These are phyloP conservation scores for Oryzias javanicus DNA, from an alignment of 2,113 vertebrate species.

Conservation along the genomic window DNA sequence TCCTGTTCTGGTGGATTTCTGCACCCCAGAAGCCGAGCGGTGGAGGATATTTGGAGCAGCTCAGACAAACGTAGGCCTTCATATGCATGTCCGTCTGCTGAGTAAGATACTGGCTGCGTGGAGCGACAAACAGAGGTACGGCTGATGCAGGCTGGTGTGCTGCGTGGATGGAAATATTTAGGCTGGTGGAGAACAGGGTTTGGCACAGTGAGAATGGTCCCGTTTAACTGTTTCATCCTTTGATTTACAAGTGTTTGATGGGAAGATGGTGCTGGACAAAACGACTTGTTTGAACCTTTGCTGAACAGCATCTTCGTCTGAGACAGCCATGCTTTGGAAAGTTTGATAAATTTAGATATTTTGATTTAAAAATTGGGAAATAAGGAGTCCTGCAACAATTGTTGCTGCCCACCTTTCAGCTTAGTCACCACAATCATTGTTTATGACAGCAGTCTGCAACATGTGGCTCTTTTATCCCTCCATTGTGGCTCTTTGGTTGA, in stretches of 20 bases:
- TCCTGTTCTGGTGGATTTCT: constrained; percentile 51
- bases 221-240: constrained; percentile 26
- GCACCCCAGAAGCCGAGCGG: constrained; percentile 39
- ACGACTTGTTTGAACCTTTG: background rate
- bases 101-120: constrained; percentile 9
- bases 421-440: no score
- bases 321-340: no score
- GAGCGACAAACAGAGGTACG: constrained; percentile 5
- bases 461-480: no score
- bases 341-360: no score
- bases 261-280: constrained; percentile 15
- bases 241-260: constrained; percentile 23
- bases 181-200: constrained; percentile 15
- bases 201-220: constrained; percentile 10
- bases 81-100: constrained; percentile 26
- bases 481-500: no score
- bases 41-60: constrained; percentile 39
- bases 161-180: background rate
- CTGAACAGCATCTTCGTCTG: no score
- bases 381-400: no score
- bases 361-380: no score
- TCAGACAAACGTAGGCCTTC: constrained; percentile 19
- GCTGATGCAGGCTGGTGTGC: constrained; percentile 8
- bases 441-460: no score
- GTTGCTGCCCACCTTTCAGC: no score